Evolutionary conservation across 2,113 vertebrate species (phyloP).

Genomic region (Ibidorhyncha struthersii): DNA sequence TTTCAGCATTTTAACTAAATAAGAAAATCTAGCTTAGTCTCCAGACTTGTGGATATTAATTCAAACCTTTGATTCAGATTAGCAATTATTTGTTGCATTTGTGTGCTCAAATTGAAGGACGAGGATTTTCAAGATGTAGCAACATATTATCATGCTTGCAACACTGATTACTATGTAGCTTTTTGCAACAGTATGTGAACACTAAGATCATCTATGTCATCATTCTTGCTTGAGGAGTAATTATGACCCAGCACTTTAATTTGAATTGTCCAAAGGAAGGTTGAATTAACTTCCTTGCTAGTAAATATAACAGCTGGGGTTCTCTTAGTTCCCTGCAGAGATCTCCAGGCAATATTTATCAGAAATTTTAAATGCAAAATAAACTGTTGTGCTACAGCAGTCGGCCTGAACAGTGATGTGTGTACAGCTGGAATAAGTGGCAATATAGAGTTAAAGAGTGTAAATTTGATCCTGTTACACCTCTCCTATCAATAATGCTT

Average conservation of each 20-base stretch:
- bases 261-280: constrained; percentile 45
- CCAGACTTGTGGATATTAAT: background rate
- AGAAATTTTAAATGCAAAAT: constrained; percentile 72
- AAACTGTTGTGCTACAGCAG: constrained; percentile 28
- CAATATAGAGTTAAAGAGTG: background rate
- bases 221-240: constrained; percentile 12
- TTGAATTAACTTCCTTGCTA: constrained; percentile 55
- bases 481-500: background rate
- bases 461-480: background rate
- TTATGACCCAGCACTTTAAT: constrained; percentile 51
- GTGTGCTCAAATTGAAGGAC: background rate
- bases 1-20: background rate
- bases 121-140: background rate
- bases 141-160: background rate
- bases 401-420: background rate
- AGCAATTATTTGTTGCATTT: constrained; percentile 5
- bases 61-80: constrained; percentile 3
- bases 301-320: constrained; percentile 70
- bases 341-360: constrained; percentile 66
- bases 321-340: constrained; percentile 67
- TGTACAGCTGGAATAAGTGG: constrained; percentile 2
- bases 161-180: constrained; percentile 1
- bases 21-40: constrained; percentile 1
- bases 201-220: constrained; percentile 35
- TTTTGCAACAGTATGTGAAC: constrained; percentile 17